Base-by-base conservation (phyloP, 2,113 vertebrate genomes). In the Meriones unguiculatus region DNA sequence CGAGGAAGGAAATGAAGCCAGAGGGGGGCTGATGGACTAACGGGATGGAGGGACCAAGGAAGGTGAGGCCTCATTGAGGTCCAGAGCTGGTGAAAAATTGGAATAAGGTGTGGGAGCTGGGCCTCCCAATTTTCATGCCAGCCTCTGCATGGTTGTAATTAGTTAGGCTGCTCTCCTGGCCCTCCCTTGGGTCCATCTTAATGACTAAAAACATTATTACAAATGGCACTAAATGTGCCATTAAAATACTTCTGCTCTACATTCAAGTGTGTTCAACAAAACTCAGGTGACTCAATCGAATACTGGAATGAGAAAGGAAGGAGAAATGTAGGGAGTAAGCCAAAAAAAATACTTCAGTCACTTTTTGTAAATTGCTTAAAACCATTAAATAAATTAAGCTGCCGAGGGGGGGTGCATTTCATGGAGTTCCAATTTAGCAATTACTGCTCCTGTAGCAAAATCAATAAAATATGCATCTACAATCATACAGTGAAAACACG, bases 301-400 rank as follows among this genome's bases (percentile, higher is more conserved):
- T 98, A 92, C 85, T 98, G 97, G 93, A 98, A 97, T 94, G 87
- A 97, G 10, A 5, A 91, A 94, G 89, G 94, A 98, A 97, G 87
- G 97, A 92, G 81, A 97, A 95, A 94, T 87, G 93, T 73, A 92
- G 1, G 59, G 91, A 89, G 93, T 10, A 65, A 93, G 97, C 97
- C 95, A 97, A 97, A 97, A 91, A 69, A 86, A 90, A 72, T 62
- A 28, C 46, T 11, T 72, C 89, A 96, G 93, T 96, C 95, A 97
- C 91, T 92, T 97, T 97, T 97, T 97, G 97, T 97, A 98, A 98
- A 98, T 98, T 98, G 97, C 98, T 98, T 97, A 98, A 98, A 98
- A 98, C 97, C 97, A 98, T 98, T 98, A 98, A 98, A 98, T 98
- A 98, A 98, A 98, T 98, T 96, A 98, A 98, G 97, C 94, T 98